Base-by-base conservation (phyloP, 2,797 vertebrate species). In the Pogonophryne albipinna region DNA sequence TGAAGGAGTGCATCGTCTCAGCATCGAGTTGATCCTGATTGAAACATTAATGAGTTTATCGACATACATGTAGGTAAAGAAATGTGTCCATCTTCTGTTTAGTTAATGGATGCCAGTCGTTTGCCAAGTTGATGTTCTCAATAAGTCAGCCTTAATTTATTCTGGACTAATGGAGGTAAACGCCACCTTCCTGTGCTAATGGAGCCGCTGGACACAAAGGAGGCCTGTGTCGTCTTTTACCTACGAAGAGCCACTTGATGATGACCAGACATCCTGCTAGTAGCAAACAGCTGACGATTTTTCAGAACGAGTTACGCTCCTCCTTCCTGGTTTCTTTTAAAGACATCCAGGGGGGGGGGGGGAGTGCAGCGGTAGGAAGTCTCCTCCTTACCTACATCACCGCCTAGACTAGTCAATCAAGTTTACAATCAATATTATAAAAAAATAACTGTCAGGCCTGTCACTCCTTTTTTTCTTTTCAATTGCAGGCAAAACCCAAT, bases 111-210 rank as follows among this genome's bases (percentile, higher is more conserved):
- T 69, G 63, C 52, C 79, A 55, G 74, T 50, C 78, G n/a, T 72
- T 81, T 80, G 9, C 44, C 10, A 8, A 46, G 68, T 57, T 75
- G 64, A 80, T 67, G 63, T 44, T 69, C 76, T 89, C 76, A 71
- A 73, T 84, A 85, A 80, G 85, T 90, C 86, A 79, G 76, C 55
- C 8, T 19, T 69, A 73, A 38, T 84, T 88, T 79, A 87, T 78
- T 72, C 74, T 9, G 69, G 38, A 46, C 84, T 89, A 87, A 89
- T 81, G 80, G 84, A 87, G 59, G 74, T 82, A 80, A 89, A 79
- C 82, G 85, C 73, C 87, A 86, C 81, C 76, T 76, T 83, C 76
- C 85, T 84, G 82, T 44, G 41, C 85, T 87, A 87, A 90, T 91
- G 87, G 85, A 89, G 63, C 74, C 38, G 15, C 71, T 72, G 83